Evolutionary conservation across 2,113 vertebrate species (phyloP).

Genomic region (Salminus brasiliensis): DNA sequence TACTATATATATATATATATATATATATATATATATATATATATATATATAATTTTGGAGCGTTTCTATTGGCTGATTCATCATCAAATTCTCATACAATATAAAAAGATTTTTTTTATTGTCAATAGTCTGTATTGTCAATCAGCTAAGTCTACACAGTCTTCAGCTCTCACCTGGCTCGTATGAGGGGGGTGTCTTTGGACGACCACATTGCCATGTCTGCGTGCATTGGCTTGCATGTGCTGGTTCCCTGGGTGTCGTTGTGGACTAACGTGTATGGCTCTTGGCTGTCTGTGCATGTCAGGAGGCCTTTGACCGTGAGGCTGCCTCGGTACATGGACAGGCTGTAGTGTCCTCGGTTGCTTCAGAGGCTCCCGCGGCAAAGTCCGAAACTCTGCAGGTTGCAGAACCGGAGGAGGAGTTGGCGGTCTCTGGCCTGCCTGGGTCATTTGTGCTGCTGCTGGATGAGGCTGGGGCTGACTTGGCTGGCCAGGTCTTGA

Average conservation of each 20-base stretch:
- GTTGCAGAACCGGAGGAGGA: conserved; percentile 68
- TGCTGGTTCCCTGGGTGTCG: conserved; percentile 53
- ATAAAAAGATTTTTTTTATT: no score
- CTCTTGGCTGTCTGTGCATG: conserved; percentile 13
- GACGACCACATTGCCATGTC: conserved; percentile 29
- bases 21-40: no score
- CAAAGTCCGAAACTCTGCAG: conserved; percentile 67
- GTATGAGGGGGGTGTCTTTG: conserved; percentile 50
- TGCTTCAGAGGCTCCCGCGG: conserved; percentile 58
- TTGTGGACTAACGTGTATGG: conserved; percentile 45
- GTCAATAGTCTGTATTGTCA: no score
- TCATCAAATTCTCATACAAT: no score
- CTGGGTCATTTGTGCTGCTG: conserved; percentile 33
- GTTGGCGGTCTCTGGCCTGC: conserved; percentile 51
- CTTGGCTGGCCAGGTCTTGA: background rate
- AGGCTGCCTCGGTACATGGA: conserved; percentile 50
- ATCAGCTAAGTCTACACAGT: background rate
- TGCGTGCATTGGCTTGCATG: conserved; percentile 36
- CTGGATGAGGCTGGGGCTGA: conserved; percentile 26
- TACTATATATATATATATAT: no score
- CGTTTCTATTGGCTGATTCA: no score
- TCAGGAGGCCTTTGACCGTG: conserved; percentile 51
- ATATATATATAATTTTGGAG: no score
- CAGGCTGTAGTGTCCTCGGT: conserved; percentile 35
- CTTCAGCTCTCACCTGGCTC: conserved; percentile 71